Evolutionary conservation across 2,113 vertebrate species (phyloP).

Genomic region (Loxodonta africana): DNA sequence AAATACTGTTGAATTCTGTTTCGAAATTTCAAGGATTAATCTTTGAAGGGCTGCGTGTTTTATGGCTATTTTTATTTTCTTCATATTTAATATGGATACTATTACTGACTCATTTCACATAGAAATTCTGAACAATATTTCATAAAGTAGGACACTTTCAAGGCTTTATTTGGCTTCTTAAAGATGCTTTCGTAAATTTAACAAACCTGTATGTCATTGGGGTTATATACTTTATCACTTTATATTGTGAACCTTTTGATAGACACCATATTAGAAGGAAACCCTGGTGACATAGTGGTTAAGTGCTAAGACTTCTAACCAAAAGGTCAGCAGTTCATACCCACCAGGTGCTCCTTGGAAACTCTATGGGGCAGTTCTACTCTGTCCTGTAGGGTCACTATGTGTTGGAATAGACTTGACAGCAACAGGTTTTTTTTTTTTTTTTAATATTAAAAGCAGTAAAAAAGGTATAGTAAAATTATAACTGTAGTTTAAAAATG

Average conservation of each 20-base stretch:
- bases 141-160: neutral
- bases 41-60: neutral
- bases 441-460: neutral
- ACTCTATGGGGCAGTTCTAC: no score
- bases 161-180: neutral
- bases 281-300: no score
- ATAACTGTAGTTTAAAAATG: neutral
- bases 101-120: neutral
- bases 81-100: neutral
- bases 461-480: neutral
- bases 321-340: no score
- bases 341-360: no score
- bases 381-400: no score
- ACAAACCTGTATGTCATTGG: neutral
- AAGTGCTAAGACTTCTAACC: no score
- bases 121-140: neutral
- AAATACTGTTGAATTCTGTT: neutral
- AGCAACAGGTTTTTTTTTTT: no score
- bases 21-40: neutral
- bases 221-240: neutral
- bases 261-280: neutral
- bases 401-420: no score
- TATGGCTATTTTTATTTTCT: neutral
- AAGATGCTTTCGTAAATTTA: constrained; percentile 19
- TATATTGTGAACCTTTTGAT: neutral